Evolutionary conservation across 2,888 invertebrate genomes (phyloP).

Genomic region (Stenichneumon culpator): DNA sequence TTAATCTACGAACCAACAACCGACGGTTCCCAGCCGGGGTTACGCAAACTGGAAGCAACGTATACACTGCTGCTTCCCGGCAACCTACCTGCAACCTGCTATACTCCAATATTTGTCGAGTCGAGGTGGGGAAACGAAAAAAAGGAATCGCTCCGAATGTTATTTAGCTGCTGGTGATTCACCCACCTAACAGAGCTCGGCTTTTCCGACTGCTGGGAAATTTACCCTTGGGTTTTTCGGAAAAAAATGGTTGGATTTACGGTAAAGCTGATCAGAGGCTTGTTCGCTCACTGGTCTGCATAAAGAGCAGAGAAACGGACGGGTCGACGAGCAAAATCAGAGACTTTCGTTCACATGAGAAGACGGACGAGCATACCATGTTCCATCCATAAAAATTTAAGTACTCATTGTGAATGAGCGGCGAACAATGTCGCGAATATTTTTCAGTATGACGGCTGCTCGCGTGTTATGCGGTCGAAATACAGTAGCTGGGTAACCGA

Average conservation of each 20-base stretch:
- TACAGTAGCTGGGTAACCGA: not conserved
- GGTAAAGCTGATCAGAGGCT: too few relatives aligned
- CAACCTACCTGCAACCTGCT: not conserved
- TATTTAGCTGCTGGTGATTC: too few relatives aligned
- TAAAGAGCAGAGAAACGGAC: too few relatives aligned
- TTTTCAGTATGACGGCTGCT: not conserved
- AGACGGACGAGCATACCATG: too few relatives aligned
- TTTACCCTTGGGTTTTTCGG: too few relatives aligned
- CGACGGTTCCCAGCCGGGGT: conserved; percentile 27
- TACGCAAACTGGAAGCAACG: conserved; percentile 15
- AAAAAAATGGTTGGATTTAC: too few relatives aligned
- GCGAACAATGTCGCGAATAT: not conserved
- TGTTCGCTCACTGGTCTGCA: too few relatives aligned
- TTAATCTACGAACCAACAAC: conserved; percentile 51
- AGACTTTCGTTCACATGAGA: too few relatives aligned
- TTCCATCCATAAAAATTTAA: not conserved
- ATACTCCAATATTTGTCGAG: conserved; percentile 22
- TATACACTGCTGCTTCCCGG: not conserved
- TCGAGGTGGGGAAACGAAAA: not conserved
- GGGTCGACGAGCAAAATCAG: too few relatives aligned
- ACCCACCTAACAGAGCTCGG: not conserved
- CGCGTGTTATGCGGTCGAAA: not conserved
- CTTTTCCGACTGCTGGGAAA: not conserved
- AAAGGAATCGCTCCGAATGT: not conserved
- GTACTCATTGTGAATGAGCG: not conserved